Evolutionary conservation across 2,797 vertebrate species (phyloP), one percentile per base, ranked within the genome.

Genomic region (Pseudopleuronectes americanus): DNA sequence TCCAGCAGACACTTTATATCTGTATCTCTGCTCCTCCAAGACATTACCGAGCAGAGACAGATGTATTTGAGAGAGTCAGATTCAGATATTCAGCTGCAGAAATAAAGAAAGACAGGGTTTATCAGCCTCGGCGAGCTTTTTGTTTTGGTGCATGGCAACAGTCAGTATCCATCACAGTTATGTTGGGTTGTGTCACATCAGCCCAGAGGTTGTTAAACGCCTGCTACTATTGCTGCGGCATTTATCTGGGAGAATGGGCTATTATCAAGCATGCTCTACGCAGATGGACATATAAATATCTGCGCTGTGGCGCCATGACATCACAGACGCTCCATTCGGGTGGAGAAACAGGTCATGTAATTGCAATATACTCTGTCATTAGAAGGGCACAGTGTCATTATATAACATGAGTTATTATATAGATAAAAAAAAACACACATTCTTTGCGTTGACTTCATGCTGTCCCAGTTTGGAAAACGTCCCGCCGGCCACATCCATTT

Each of bases 271-370:
- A 0, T 3, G 60, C 65, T 66, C 28, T 2, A 3, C 24, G 21
- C 79, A 65, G 71, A 85, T 53, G 58, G 66, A 63, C 60, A 68
- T 52, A 68, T 70, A 83, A 79, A 85, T 86, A 87, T 87, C 78
- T 77, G 54, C 4, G 0, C 48, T 19, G 74, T 75, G 82, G 77
- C 59, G 77, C 85, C 79, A 59, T 79, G 76, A 85, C 80, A 65
- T 87, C 76, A 82, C 79, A 63, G 58, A 48, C 19, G 1, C 51
- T 70, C 58, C 69, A 7, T 81, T 68, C 68, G 74, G 63, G 70
- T 56, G 60, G 48, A 24, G 62, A 51, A 65, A 68, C 76, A 64
- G 76, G 67, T 84, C 60, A 55, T 64, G 68, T 73, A 75, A 84
- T 73, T 84, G 64, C 41, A 33, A 70, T 54, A 68, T 8, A 55